A percentile compares a stretch with the other conserved stretches of the same genome.
These are phyloP conservation scores for Lonchura striata DNA, from an alignment of 2,113 vertebrate species.

Conservation along the genomic window DNA sequence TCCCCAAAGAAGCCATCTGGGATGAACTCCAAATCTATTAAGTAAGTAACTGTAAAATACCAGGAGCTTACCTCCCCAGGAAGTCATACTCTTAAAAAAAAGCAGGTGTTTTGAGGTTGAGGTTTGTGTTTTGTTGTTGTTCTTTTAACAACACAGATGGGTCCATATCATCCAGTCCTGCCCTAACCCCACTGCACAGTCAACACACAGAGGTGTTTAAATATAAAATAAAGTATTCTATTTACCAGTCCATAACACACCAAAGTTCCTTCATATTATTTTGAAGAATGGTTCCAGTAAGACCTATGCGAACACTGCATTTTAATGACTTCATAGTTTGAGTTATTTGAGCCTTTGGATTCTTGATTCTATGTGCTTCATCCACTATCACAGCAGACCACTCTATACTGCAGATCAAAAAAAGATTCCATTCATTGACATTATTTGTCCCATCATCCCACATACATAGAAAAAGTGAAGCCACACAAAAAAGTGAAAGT, in stretches of 20 bases:
- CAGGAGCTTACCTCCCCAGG: not conserved
- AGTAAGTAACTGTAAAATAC: not conserved
- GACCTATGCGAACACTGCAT: slow-evolving; percentile 87
- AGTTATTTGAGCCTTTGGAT: slow-evolving; percentile 90
- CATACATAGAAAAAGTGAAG: not conserved
- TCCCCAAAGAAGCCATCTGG: not conserved
- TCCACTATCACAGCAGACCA: slow-evolving; percentile 95
- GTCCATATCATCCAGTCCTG: not conserved
- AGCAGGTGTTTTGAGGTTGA: fast-evolving
- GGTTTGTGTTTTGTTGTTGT: not conserved
- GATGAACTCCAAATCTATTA: not conserved
- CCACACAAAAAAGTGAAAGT: not conserved
- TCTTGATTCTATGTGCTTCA: slow-evolving; percentile 95
- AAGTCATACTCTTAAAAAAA: not conserved
- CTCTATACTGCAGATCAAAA: slow-evolving; percentile 75
- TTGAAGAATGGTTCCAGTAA: slow-evolving; percentile 95
- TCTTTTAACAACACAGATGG: not conserved
- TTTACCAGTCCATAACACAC: slow-evolving; percentile 98
- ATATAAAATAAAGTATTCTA: not conserved
- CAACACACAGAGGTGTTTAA: not conserved
- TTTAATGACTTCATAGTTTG: slow-evolving; percentile 88
- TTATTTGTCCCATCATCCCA: not conserved
- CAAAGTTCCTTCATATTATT: slow-evolving; percentile 96
- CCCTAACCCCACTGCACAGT: not conserved
- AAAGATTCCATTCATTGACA: not conserved